These are phyloP conservation scores for Vanessa atalanta DNA, from an alignment of 1,140 invertebrate genomes.

Conservation along the genomic window DNA sequence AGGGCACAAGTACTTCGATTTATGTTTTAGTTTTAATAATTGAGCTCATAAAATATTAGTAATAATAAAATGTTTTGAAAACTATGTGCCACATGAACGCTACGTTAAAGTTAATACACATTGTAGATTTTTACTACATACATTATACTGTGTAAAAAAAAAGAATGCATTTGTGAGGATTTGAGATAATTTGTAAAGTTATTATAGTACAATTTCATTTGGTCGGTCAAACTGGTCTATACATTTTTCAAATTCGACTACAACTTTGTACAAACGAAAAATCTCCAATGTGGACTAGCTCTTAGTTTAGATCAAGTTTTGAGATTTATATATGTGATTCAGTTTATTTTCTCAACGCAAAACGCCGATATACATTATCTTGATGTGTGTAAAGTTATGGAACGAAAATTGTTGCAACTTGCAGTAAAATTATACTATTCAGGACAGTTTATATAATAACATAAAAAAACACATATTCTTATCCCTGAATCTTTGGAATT, in stretches of 20 bases:
- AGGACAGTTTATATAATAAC: too few species aligned
- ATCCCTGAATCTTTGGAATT: background rate
- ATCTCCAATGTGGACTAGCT: conserved; percentile 5
- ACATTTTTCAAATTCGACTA: too few species aligned
- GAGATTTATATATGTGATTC: conserved; percentile 17
- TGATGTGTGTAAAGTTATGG: background rate
- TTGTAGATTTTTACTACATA: background rate
- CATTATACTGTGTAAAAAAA: too few species aligned
- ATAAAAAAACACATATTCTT: too few species aligned
- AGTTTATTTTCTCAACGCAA: conserved; percentile 15
- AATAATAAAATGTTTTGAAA: conserved; percentile 47
- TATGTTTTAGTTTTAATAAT: conserved; percentile 53
- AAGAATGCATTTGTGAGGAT: too few species aligned
- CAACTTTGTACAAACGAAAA: background rate
- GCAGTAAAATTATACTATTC: too few species aligned
- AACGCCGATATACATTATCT: conserved; percentile 26
- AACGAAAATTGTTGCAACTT: background rate
- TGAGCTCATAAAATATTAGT: conserved; percentile 54
- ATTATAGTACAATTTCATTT: too few species aligned
- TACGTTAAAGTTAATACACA: conserved; percentile 22
- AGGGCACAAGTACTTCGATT: conserved; percentile 75
- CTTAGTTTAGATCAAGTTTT: conserved; percentile 11
- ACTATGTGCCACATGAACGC: conserved; percentile 65
- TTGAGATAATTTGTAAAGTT: too few species aligned
- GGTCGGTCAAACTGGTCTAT: too few species aligned